A percentile compares a stretch with the other conserved stretches of the same genome.
These are phyloP conservation scores for Leucoraja erinaceus DNA, from an alignment of 2,113 vertebrate species.

Conservation along the genomic window DNA sequence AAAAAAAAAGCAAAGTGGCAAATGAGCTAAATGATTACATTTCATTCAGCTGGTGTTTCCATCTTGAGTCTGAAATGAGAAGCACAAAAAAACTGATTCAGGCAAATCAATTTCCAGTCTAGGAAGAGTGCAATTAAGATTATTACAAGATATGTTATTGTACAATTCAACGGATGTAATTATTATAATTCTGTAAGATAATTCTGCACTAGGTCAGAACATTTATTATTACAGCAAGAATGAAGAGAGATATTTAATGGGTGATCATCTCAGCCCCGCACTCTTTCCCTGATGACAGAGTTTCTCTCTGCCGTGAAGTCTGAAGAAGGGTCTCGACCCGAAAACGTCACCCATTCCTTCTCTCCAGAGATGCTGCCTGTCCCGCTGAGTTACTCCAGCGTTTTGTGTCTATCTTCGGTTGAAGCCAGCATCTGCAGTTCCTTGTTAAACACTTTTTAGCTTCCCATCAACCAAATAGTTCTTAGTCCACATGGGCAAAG, in stretches of 20 bases:
- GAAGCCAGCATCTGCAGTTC: too few species aligned
- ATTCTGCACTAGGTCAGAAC: not conserved
- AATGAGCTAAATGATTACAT: not conserved
- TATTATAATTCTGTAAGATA: constrained; percentile 28
- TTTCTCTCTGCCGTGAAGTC: not conserved
- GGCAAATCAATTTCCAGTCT: constrained; percentile 2
- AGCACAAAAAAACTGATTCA: constrained; percentile 1
- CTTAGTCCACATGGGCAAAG: too few species aligned
- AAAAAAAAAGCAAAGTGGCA: not conserved
- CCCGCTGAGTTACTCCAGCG: too few species aligned
- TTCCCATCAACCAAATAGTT: too few species aligned
- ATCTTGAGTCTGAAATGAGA: constrained; percentile 4
- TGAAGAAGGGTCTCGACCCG: too few species aligned
- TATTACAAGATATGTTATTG: constrained; percentile 26
- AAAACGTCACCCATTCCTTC: too few species aligned
- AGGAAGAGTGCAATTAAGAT: constrained; percentile 31
- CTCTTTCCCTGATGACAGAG: not conserved
- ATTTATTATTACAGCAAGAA: constrained; percentile 3
- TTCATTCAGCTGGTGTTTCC: not conserved
- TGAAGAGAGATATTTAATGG: constrained; percentile 16
- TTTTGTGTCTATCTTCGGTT: too few species aligned
- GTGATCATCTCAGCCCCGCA: not conserved
- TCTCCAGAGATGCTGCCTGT: too few species aligned
- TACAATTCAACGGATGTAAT: constrained; percentile 12
- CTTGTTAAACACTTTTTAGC: too few species aligned